Evolutionary conservation across 1,140 invertebrate genomes (phyloP).

Genomic region (Brachionus sp.): DNA sequence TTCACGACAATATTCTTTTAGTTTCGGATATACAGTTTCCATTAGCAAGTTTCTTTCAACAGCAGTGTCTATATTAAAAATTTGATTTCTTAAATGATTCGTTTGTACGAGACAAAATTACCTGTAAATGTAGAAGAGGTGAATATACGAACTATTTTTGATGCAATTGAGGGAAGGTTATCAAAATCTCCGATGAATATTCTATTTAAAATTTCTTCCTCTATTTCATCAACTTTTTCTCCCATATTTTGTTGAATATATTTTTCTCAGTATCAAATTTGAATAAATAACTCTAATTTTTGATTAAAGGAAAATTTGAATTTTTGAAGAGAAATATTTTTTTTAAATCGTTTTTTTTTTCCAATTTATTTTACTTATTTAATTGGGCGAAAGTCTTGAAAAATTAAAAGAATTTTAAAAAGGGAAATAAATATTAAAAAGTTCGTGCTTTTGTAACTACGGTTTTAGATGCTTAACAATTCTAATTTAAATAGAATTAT

Average conservation of each 20-base stretch:
- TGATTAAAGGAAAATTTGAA: neutral
- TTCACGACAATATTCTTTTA: conserved; percentile 89
- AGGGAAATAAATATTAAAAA: conserved; percentile 10
- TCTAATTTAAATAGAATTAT: conserved; percentile 7
- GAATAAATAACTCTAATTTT: neutral
- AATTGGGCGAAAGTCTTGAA: neutral
- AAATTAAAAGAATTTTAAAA: neutral
- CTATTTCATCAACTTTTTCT: conserved; percentile 45
- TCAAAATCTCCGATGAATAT: conserved; percentile 85
- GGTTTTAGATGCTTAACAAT: conserved; percentile 15
- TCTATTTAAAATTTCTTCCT: conserved; percentile 65
- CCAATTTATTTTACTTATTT: neutral
- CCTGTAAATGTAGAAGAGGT: conserved; percentile 97
- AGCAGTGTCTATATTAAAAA: conserved; percentile 71
- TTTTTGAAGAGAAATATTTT: neutral
- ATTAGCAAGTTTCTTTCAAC: conserved; percentile 95
- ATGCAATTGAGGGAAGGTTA: conserved; percentile 85
- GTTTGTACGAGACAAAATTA: conserved; percentile 58
- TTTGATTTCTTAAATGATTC: neutral
- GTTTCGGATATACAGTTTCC: conserved; percentile 92
- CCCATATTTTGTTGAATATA: neutral
- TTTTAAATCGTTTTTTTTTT: neutral
- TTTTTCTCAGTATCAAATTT: neutral
- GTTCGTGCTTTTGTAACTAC: conserved; percentile 13
- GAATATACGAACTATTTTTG: conserved; percentile 96